Percentiles rank a stretch among this genome's conserved stretches.
These are phyloP conservation scores for Morpho helenor DNA, from an alignment of 2,888 invertebrate genomes.

Conservation along the genomic window DNA sequence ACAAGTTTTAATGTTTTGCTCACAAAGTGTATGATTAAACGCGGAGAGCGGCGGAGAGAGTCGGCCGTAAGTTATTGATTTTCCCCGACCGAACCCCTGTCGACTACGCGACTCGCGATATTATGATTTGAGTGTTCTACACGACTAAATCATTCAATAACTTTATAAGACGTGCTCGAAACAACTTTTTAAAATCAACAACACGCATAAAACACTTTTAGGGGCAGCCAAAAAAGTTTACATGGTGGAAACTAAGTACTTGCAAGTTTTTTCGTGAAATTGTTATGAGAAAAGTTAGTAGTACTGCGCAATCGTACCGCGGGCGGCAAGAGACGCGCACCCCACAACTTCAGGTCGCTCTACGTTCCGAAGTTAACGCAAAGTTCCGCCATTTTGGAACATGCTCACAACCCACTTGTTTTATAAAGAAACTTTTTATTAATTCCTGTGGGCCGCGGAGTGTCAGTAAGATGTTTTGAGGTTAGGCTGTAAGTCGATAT, in stretches of 20 bases:
- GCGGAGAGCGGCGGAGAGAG: conserved; percentile 78
- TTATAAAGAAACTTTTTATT: conserved; percentile 81
- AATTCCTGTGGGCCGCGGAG: conserved; percentile 80
- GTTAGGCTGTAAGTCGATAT: conserved; percentile 69
- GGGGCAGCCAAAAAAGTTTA: conserved; percentile 40
- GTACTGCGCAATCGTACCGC: conserved; percentile 59
- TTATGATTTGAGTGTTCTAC: conserved; percentile 46
- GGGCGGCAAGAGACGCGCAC: conserved; percentile 64
- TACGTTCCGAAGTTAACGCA: conserved; percentile 79
- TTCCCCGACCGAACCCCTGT: conserved; percentile 75
- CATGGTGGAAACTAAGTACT: conserved; percentile 37
- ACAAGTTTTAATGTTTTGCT: conserved; percentile 80
- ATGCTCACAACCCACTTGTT: conserved; percentile 81
- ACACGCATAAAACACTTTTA: conserved; percentile 43
- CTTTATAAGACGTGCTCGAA: conserved; percentile 41
- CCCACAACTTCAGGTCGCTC: conserved; percentile 77
- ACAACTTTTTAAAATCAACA: conserved; percentile 43
- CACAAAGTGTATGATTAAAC: conserved; percentile 80
- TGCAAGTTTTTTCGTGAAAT: conserved; percentile 56
- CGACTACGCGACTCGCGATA: conserved; percentile 67
- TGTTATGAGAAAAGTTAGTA: conserved; percentile 69
- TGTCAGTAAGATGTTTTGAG: conserved; percentile 79
- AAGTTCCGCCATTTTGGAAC: conserved; percentile 81
- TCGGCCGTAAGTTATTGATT: conserved; percentile 80
- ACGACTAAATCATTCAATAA: conserved; percentile 50